phyloP scores from a whole-genome alignment of 2,888 invertebrate genomes.

The Lordiphosa fenestrarum region DNA sequence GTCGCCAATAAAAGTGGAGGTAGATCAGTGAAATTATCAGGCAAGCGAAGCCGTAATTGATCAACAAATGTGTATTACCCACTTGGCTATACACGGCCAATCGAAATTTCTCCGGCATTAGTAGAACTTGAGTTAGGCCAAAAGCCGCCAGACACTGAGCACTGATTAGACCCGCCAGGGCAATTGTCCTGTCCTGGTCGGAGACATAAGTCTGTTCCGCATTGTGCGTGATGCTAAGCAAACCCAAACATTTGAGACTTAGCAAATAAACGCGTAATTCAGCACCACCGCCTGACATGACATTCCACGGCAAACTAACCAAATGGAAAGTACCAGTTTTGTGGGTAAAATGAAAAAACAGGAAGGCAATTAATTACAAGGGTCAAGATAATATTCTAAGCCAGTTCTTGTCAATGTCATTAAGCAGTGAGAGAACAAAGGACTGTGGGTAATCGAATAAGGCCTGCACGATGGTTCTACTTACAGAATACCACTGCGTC shows the following conservation, averaged over 20 bases:
- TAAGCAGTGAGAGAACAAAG: no score
- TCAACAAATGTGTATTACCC: constrained; percentile 50
- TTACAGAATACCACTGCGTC: no score
- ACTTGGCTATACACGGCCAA: constrained; percentile 36
- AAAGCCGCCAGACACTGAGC: constrained; percentile 34
- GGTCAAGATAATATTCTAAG: background rate
- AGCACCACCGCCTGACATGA: constrained; percentile 48
- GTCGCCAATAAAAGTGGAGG: constrained; percentile 45
- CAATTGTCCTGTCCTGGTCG: constrained; percentile 17
- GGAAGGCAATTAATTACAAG: background rate
- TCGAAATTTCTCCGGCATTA: constrained; percentile 12
- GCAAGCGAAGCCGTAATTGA: constrained; percentile 41
- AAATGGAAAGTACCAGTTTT: fast-evolving
- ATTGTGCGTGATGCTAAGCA: constrained; percentile 41
- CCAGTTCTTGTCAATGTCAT: no score
- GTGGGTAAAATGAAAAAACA: background rate
- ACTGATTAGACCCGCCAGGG: constrained; percentile 17
- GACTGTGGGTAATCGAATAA: no score
- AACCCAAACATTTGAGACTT: constrained; percentile 55
- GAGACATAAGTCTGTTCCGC: constrained; percentile 7
- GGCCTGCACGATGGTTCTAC: background rate
- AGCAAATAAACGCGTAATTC: constrained; percentile 57
- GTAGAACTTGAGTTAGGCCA: constrained; percentile 25
- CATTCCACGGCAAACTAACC: constrained; percentile 18
- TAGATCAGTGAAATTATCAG: constrained; percentile 40